Percentiles rank a stretch among this genome's conserved stretches.
phyloP scores from a whole-genome alignment of 1,140 invertebrate species.

The Riptortus pedestris region DNA sequence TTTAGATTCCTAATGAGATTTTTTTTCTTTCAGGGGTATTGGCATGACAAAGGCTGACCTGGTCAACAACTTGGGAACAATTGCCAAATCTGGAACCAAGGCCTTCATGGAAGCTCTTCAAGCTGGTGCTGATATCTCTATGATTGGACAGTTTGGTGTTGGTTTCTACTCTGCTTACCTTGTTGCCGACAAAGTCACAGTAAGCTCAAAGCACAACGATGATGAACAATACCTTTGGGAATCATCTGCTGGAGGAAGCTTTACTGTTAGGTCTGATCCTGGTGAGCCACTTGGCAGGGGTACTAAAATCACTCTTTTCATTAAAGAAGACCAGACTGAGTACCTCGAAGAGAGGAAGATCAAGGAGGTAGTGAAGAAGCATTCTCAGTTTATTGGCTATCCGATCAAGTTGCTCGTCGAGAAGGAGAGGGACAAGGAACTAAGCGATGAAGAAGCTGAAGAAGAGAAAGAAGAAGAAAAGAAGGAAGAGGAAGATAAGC shows the following conservation, averaged over 20 bases:
- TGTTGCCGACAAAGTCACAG: constrained; percentile 86
- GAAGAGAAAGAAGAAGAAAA: constrained; percentile 54
- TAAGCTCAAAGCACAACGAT: constrained; percentile 91
- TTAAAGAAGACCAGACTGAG: constrained; percentile 72
- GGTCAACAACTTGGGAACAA: constrained; percentile 79
- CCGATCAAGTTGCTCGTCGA: constrained; percentile 91
- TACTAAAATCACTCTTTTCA: constrained; percentile 61
- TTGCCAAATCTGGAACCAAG: constrained; percentile 79
- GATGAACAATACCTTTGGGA: constrained; percentile 75
- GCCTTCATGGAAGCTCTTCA: constrained; percentile 81
- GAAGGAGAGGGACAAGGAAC: constrained; percentile 91
- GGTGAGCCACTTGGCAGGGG: constrained; percentile 56
- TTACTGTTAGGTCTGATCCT: constrained; percentile 52
- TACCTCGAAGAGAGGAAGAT: constrained; percentile 83
- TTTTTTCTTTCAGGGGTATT: constrained; percentile 47
- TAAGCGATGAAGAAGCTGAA: constrained; percentile 78
- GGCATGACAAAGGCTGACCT: constrained; percentile 85
- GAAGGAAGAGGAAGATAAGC: constrained; percentile 58
- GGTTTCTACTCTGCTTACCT: constrained; percentile 94
- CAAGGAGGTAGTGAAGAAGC: constrained; percentile 96
- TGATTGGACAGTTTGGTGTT: constrained; percentile 87
- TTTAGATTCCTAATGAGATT: too few species aligned
- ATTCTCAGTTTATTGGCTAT: constrained; percentile 98
- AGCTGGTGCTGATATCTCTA: constrained; percentile 75
- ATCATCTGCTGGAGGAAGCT: constrained; percentile 68